A percentile compares a stretch with the other conserved stretches of the same genome.
These are phyloP conservation scores for Cavia porcellus DNA, from an alignment of 2,113 vertebrate species.

Conservation along the genomic window DNA sequence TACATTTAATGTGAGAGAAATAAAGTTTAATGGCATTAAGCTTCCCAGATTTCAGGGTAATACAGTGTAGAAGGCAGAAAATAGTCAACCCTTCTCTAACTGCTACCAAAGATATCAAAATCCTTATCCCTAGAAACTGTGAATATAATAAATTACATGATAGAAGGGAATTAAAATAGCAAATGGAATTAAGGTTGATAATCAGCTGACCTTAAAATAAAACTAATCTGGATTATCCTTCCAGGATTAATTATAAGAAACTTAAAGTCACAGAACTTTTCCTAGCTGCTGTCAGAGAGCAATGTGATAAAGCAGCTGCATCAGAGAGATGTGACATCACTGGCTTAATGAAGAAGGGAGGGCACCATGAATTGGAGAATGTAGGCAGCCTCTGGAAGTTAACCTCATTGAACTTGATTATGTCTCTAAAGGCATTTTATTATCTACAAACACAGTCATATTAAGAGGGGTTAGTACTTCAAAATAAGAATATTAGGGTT, in stretches of 20 bases:
- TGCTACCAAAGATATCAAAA: background rate
- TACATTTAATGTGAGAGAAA: background rate
- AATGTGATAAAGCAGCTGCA: background rate
- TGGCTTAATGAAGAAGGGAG: background rate
- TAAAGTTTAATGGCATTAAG: background rate
- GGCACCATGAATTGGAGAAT: background rate
- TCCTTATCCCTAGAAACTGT: background rate
- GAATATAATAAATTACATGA: background rate
- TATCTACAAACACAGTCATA: background rate
- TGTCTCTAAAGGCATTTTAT: background rate
- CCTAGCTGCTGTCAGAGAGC: background rate
- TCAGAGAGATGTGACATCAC: background rate
- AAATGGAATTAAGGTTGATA: background rate
- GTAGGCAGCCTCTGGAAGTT: background rate
- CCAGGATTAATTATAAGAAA: background rate
- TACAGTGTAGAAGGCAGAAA: background rate
- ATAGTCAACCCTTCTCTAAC: background rate
- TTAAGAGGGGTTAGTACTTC: background rate
- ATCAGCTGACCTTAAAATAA: background rate
- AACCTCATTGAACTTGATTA: slow-evolving; percentile 9
- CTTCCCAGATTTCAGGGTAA: background rate
- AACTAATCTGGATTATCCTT: background rate
- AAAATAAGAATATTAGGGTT: background rate
- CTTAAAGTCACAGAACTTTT: background rate
- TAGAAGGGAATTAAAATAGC: background rate